Evolutionary conservation across 2,888 invertebrate species (phyloP).

Genomic region (Cotesia congregata): DNA sequence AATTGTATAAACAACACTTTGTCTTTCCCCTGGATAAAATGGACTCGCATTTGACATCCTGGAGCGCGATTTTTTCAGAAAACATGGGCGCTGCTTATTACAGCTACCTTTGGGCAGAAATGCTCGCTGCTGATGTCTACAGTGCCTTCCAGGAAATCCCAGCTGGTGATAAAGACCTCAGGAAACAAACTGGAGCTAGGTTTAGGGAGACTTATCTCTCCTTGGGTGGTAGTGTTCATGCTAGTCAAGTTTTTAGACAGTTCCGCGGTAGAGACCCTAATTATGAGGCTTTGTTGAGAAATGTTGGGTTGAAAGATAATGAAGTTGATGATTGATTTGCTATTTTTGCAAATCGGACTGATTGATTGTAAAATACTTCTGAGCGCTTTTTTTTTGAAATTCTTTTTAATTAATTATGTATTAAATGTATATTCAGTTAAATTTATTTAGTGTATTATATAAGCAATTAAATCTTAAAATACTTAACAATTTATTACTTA

Average conservation of each 20-base stretch:
- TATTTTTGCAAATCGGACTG: background rate
- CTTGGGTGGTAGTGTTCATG: slow-evolving; percentile 85
- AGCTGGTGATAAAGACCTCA: slow-evolving; percentile 72
- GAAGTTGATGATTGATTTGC: background rate
- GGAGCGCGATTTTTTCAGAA: slow-evolving; percentile 85
- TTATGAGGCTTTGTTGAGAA: slow-evolving; percentile 82
- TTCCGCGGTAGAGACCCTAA: slow-evolving; percentile 95
- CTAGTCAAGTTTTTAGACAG: slow-evolving; percentile 88
- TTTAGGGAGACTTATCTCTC: slow-evolving; percentile 88
- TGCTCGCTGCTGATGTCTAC: slow-evolving; percentile 92
- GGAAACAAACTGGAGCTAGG: slow-evolving; percentile 76
- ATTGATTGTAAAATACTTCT: background rate
- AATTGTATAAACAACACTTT: slow-evolving; percentile 86
- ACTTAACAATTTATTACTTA: background rate
- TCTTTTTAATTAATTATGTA: background rate
- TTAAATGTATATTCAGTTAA: background rate
- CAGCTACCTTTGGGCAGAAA: slow-evolving; percentile 86
- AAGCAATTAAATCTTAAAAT: background rate
- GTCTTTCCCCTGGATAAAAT: slow-evolving; percentile 82
- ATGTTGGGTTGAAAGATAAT: slow-evolving; percentile 72
- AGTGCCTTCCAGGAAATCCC: slow-evolving; percentile 82
- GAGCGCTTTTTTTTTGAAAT: background rate
- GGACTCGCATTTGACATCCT: slow-evolving; percentile 89
- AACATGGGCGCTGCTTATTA: slow-evolving; percentile 91
- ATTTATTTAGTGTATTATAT: background rate